Evolutionary conservation across 2,888 invertebrate genomes (phyloP).

Genomic region (Ormyrus labotus): DNA sequence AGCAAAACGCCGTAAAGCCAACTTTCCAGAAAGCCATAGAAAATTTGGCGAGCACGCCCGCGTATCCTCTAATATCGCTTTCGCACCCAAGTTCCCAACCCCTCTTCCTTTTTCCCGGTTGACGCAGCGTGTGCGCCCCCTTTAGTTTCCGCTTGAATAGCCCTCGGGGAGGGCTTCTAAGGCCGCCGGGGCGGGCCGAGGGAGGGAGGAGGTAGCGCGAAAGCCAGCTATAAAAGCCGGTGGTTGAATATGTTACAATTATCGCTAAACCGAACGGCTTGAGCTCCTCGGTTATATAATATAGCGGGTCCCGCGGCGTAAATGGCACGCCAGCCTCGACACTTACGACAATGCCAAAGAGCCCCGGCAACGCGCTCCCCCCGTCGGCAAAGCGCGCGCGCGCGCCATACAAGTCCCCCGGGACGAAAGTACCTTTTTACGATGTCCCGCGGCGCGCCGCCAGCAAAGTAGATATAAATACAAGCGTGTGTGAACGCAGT

Average conservation of each 20-base stretch:
- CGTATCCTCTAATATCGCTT: neutral
- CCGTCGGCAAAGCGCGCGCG: neutral
- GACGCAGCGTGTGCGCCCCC: slow-evolving; percentile 46
- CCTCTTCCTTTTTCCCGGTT: slow-evolving; percentile 45
- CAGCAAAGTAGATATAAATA: slow-evolving; percentile 56
- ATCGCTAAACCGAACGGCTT: slow-evolving; percentile 71
- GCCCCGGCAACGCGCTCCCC: slow-evolving; percentile 49
- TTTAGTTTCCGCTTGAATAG: slow-evolving; percentile 62
- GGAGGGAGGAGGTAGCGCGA: neutral
- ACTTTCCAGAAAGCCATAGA: too few relatives aligned
- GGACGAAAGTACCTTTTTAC: slow-evolving; percentile 58
- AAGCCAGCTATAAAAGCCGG: slow-evolving; percentile 32
- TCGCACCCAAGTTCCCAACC: slow-evolving; percentile 51
- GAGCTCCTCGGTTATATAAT: slow-evolving; percentile 36
- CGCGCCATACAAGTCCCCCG: slow-evolving; percentile 50
- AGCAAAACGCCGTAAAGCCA: too few relatives aligned
- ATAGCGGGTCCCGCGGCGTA: slow-evolving; percentile 29
- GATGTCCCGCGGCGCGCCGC: slow-evolving; percentile 54
- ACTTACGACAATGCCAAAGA: slow-evolving; percentile 65
- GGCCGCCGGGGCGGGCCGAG: slow-evolving; percentile 23
- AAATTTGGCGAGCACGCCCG: neutral
- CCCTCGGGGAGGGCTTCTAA: slow-evolving; percentile 61
- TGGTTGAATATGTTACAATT: slow-evolving; percentile 74
- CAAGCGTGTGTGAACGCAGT: slow-evolving; percentile 35
- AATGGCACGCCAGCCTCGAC: slow-evolving; percentile 61